Evolutionary conservation across 2,113 vertebrate genomes (phyloP), one percentile per base, ranked within the genome.

Genomic region (Scalopus aquaticus): DNA sequence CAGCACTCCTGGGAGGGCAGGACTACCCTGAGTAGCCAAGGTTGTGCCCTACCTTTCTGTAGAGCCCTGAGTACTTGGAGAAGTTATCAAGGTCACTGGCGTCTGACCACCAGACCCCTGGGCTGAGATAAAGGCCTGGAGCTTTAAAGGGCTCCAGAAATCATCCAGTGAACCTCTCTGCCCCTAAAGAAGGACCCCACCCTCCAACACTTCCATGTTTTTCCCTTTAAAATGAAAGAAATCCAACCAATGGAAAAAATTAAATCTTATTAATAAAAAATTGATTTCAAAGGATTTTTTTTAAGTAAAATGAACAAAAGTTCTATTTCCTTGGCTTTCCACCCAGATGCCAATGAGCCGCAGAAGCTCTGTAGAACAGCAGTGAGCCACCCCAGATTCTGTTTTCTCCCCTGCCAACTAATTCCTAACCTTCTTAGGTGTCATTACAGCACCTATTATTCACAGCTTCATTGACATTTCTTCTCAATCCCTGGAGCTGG

Each of bases 381-480:
- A 49, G 17, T n/a, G 64, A 79, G 37, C 69, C 58, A 86, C 78
- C 74, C 28, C 73, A 0, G 78, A 39, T 35, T 10, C 46, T 49
- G 26, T 76, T 94, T 74, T 88, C 87, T 89, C 96, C 77, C 39
- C 28, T 94, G 84, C 58, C 87, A 49, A 77, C 94, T 88, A 95
- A 96, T 96, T 60, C 62, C 95, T 89, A 87, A 87, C 93, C 76
- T 93, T 93, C 95, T 88, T 70, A 77, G 56, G 92, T 92, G 80
- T 96, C 76, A 79, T 83, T 42, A 49, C 28, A 69, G 42, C 78
- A 93, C 77, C 95, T 90, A 86, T 95, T 96, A 95, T 93, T 96
- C 88, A 82, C 85, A 58, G 51, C 28, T 90, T 93, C 80, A 67
- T 28, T 97, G 96, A 92, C 95, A 96, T 97, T 97, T 96, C 95